These are phyloP conservation scores for Scaptomyza caliginosa DNA, from an alignment of 2,888 invertebrate species.

Conservation along the genomic window DNA sequence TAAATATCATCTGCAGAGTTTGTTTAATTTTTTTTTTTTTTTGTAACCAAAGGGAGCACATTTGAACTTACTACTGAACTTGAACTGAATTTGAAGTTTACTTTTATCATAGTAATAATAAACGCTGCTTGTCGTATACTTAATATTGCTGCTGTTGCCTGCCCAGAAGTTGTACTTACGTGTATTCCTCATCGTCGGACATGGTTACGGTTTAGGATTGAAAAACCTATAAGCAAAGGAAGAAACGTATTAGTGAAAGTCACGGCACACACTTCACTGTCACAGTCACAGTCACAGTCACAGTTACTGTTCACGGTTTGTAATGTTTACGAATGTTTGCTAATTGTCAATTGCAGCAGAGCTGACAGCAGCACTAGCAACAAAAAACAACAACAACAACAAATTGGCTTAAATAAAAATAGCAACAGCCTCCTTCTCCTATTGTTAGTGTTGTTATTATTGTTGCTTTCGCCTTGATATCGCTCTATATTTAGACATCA, in stretches of 20 bases:
- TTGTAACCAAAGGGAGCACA: background rate
- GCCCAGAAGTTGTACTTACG: constrained; percentile 88
- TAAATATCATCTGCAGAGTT: background rate
- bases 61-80: constrained; percentile 31
- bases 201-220: constrained; percentile 88
- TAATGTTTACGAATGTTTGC: constrained; percentile 4
- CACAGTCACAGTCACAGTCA: constrained; percentile 2
- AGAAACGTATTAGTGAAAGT: constrained; percentile 16
- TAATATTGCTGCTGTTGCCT: constrained; percentile 30
- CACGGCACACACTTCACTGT: background rate
- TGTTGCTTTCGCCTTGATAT: constrained; percentile 59
- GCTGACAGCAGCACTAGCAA: constrained; percentile 8
- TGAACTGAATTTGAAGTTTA: constrained; percentile 5
- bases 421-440: constrained; percentile 38
- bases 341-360: constrained; percentile 24
- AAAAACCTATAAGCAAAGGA: constrained; percentile 85
- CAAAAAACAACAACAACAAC: constrained; percentile 35
- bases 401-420: constrained; percentile 41
- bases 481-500: constrained; percentile 51
- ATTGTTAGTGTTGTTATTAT: constrained; percentile 36
- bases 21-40: no score
- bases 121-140: constrained; percentile 38
- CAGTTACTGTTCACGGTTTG: constrained; percentile 8
- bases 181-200: constrained; percentile 98
- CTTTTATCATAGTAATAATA: constrained; percentile 11